phyloP scores from a whole-genome alignment of 2,797 vertebrate genomes.

The Synanceia verrucosa region DNA sequence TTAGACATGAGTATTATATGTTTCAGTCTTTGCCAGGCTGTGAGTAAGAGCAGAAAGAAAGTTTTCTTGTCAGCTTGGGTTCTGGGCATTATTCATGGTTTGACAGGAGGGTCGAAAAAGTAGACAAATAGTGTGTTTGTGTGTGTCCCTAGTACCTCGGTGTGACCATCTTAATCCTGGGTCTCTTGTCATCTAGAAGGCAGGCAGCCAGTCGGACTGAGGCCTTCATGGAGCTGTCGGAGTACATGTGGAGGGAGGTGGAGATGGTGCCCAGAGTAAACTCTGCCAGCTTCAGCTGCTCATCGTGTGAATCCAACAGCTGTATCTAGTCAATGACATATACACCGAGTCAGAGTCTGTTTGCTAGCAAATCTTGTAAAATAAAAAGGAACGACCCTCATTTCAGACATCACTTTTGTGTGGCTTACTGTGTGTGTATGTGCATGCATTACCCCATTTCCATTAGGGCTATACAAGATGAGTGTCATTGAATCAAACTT shows the following conservation, averaged over 20 bases:
- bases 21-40: neutral
- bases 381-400: neutral
- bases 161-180: slow-evolving; percentile 88
- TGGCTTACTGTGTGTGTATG: neutral
- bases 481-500: slow-evolving; percentile 94
- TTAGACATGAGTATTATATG: neutral
- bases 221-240: slow-evolving; percentile 90
- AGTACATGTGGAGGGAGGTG: slow-evolving; percentile 89
- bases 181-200: slow-evolving; percentile 94
- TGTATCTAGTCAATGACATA: slow-evolving; percentile 70
- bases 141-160: slow-evolving; percentile 80
- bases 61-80: neutral
- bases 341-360: neutral
- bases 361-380: neutral
- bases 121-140: neutral
- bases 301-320: slow-evolving; percentile 84
- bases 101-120: too few species aligned
- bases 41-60: neutral
- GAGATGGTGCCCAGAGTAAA: slow-evolving; percentile 93
- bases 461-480: slow-evolving; percentile 86
- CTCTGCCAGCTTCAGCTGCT: slow-evolving; percentile 90
- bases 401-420: neutral
- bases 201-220: slow-evolving; percentile 89
- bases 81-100: neutral
- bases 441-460: slow-evolving; percentile 79